A percentile compares a stretch with the other conserved stretches of the same genome.
Conservation (phyloP, 1,140 invertebrate genomes). For the Nylanderia fulva region DNA sequence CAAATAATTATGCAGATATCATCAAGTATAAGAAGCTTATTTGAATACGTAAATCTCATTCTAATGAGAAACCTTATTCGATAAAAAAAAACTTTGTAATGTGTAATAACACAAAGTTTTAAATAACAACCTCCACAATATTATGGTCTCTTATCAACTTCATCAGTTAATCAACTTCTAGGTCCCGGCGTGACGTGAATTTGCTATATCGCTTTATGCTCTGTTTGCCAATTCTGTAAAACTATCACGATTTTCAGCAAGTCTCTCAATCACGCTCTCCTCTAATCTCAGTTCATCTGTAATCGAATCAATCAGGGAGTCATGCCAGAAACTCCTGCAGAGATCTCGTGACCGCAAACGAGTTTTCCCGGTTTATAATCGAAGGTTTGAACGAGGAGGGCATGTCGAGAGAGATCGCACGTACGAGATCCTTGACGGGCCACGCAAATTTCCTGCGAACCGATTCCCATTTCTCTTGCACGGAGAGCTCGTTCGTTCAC, state of each 20-base stretch:
- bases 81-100: background rate
- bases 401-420: slow-evolving; percentile 43
- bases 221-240: slow-evolving; percentile 4
- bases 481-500: slow-evolving; percentile 63
- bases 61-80: background rate
- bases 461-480: slow-evolving; percentile 44
- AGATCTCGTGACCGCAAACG: slow-evolving; percentile 63
- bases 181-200: background rate
- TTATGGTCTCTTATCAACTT: background rate
- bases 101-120: background rate
- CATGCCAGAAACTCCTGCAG: background rate
- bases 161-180: slow-evolving; percentile 27
- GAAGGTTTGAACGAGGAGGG: background rate
- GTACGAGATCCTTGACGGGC: slow-evolving; percentile 65
- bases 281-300: slow-evolving; percentile 45
- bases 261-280: slow-evolving; percentile 26
- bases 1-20: background rate
- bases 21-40: background rate
- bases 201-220: background rate
- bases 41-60: background rate
- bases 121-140: background rate
- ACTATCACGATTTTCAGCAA: slow-evolving; percentile 25
- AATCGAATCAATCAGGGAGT: slow-evolving; percentile 47
- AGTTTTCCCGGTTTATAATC: slow-evolving; percentile 32
- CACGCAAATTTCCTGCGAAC: slow-evolving; percentile 64